Conservation (phyloP, 2,113 vertebrate genomes). For the Blennius ocellaris region DNA sequence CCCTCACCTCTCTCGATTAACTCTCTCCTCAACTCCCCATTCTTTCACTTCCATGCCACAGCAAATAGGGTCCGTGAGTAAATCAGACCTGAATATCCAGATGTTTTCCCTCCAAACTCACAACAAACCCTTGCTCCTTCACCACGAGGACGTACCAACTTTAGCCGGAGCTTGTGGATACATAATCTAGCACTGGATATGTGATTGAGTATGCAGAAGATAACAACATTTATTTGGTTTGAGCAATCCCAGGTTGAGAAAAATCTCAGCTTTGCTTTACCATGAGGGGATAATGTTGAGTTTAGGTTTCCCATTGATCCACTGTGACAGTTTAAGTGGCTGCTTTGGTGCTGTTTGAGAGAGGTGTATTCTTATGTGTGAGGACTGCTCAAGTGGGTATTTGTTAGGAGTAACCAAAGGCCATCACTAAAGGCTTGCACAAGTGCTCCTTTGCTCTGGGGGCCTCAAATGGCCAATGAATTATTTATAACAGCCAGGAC, state of each 20-base stretch:
- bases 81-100: conserved; percentile 33
- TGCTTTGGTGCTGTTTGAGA: conserved; percentile 60
- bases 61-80: conserved; percentile 42
- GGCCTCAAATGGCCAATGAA: conserved; percentile 82
- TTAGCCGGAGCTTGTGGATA: background rate
- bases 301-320: conserved; percentile 59
- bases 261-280: conserved; percentile 38
- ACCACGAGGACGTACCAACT: conserved; percentile 22
- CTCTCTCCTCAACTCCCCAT: conserved; percentile 19
- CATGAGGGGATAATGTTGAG: conserved; percentile 55
- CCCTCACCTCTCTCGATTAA: conserved; percentile 44
- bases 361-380: conserved; percentile 54
- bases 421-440: conserved; percentile 69
- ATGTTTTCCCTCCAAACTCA: conserved; percentile 8
- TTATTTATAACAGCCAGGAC: conserved; percentile 78
- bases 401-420: conserved; percentile 67
- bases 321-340: conserved; percentile 67
- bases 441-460: conserved; percentile 74
- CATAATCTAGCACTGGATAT: background rate
- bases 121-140: background rate
- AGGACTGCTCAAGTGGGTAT: conserved; percentile 69
- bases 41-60: conserved; percentile 36
- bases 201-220: background rate
- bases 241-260: conserved; percentile 7
- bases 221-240: conserved; percentile 15